A percentile compares a stretch with the other conserved stretches of the same genome.
phyloP scores from a whole-genome alignment of 2,113 vertebrate species.

The Semnornis frantzii region DNA sequence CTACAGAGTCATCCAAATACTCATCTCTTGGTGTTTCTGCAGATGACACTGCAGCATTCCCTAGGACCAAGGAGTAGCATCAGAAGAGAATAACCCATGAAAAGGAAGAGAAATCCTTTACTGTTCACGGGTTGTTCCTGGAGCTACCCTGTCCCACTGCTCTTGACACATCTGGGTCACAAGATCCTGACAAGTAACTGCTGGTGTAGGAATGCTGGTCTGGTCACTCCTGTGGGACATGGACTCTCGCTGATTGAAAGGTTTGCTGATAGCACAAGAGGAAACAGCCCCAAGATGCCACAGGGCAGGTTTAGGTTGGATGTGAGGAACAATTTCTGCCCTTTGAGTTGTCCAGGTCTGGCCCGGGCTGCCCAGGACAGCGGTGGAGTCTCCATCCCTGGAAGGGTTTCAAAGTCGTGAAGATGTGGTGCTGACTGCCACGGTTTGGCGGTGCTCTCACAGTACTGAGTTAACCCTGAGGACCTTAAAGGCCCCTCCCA shows the following conservation, averaged over 20 bases:
- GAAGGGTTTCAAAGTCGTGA: too few relatives aligned
- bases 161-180: background rate
- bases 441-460: too few relatives aligned
- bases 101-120: background rate
- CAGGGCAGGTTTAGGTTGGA: too few relatives aligned
- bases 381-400: too few relatives aligned
- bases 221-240: background rate
- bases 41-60: background rate
- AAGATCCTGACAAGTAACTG: background rate
- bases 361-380: too few relatives aligned
- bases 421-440: too few relatives aligned
- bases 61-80: fast-evolving
- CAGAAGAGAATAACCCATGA: fast-evolving
- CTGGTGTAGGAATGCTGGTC: background rate
- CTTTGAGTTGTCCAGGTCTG: too few relatives aligned
- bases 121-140: background rate
- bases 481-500: too few relatives aligned
- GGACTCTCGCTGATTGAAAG: background rate
- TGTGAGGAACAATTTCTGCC: too few relatives aligned
- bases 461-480: too few relatives aligned
- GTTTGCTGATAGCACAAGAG: too few relatives aligned
- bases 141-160: background rate
- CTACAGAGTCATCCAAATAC: background rate
- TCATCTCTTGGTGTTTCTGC: background rate
- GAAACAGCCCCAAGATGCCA: too few relatives aligned